A percentile compares a stretch with the other conserved stretches of the same genome.
Conservation (phyloP, 2,888 invertebrate genomes). For the Mythimna ferrago region DNA sequence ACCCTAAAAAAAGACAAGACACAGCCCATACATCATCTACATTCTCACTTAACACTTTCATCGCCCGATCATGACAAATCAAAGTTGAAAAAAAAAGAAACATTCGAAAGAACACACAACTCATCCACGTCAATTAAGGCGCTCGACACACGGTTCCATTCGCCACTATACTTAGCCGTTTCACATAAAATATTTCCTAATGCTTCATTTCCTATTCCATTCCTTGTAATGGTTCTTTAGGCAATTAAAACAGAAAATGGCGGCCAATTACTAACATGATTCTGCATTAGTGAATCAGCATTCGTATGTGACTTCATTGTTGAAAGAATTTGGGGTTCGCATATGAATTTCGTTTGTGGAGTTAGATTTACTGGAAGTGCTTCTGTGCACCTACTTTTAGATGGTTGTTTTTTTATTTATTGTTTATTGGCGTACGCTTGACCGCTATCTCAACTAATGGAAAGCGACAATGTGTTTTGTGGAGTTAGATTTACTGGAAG, state of each 20-base stretch:
- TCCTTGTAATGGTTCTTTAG: slow-evolving; percentile 60
- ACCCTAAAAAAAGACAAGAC: no score
- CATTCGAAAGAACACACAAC: slow-evolving; percentile 9
- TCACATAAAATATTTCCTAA: slow-evolving; percentile 52
- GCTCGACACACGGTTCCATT: slow-evolving; percentile 25
- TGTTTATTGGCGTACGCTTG: no score
- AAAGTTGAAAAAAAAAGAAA: background rate
- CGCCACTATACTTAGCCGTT: slow-evolving; percentile 24
- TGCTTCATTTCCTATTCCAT: slow-evolving; percentile 71
- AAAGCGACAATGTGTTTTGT: slow-evolving; percentile 1
- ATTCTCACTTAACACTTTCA: background rate
- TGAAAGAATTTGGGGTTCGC: slow-evolving; percentile 53
- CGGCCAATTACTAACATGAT: slow-evolving; percentile 71
- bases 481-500: slow-evolving; percentile 45
- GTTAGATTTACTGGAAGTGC: slow-evolving; percentile 41
- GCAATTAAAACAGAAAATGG: slow-evolving; percentile 67
- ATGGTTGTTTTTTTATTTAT: no score
- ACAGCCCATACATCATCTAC: background rate
- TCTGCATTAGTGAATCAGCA: slow-evolving; percentile 63
- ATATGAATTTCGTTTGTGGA: slow-evolving; percentile 44
- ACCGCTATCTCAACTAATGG: no score
- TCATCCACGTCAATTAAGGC: slow-evolving; percentile 21
- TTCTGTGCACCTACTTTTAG: no score
- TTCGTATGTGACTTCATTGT: slow-evolving; percentile 63
- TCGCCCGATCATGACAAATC: background rate